Percentiles rank a stretch among this genome's conserved stretches.
Evolutionary conservation across 2,797 vertebrate species (phyloP).

Genomic region (Catharus ustulatus): DNA sequence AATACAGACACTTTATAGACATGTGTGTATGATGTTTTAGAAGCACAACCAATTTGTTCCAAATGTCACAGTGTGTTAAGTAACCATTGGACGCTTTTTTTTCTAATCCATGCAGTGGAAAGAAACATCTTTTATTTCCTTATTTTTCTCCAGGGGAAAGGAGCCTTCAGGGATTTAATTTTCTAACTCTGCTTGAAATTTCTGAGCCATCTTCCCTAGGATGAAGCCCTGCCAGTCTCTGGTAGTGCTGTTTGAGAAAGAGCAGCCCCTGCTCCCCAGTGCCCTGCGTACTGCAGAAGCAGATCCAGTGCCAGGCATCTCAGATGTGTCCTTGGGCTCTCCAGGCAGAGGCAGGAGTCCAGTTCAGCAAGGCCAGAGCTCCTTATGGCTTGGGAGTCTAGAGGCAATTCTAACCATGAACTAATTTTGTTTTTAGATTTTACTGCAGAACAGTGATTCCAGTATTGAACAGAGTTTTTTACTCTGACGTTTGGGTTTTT

Average conservation of each 20-base stretch:
- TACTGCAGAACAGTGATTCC: neutral
- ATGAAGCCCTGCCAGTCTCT: neutral
- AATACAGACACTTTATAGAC: neutral
- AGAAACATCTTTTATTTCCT: neutral
- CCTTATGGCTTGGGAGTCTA: neutral
- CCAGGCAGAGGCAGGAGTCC: neutral
- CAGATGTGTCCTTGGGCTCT: neutral
- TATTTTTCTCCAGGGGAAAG: neutral
- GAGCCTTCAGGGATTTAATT: neutral
- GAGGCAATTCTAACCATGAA: neutral
- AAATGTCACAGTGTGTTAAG: neutral
- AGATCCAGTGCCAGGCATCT: neutral
- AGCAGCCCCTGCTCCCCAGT: neutral
- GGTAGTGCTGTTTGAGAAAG: neutral
- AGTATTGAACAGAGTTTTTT: neutral
- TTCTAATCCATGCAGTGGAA: neutral
- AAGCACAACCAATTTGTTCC: neutral
- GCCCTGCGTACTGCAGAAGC: neutral
- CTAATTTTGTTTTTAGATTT: neutral
- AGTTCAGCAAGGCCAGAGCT: neutral
- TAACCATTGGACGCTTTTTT: neutral
- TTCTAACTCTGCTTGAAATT: neutral
- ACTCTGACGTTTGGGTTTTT: neutral
- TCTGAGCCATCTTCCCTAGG: neutral
- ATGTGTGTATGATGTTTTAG: neutral